Evolutionary conservation across 2,888 invertebrate genomes (phyloP).

Genomic region (Uropetala carovei): DNA sequence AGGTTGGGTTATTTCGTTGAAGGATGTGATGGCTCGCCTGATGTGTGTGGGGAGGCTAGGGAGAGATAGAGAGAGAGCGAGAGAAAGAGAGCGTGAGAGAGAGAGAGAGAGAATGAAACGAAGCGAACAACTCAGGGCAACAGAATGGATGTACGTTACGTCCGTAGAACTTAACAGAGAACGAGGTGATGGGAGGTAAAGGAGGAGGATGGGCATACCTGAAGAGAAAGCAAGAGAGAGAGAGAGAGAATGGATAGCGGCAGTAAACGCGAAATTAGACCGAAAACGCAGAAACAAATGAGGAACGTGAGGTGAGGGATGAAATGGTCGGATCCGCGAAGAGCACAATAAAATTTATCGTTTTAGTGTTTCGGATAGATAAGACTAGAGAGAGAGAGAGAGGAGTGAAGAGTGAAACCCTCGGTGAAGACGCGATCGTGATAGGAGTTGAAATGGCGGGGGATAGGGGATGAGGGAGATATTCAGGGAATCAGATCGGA

Average conservation of each 20-base stretch:
- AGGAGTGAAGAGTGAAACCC: neutral
- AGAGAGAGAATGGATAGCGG: conserved; percentile 27
- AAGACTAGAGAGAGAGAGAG: neutral
- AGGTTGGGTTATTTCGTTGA: neutral
- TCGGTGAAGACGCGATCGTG: conserved; percentile 38
- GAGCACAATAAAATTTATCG: conserved; percentile 61
- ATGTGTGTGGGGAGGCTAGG: neutral
- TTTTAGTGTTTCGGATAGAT: conserved; percentile 36
- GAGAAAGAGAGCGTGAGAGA: neutral
- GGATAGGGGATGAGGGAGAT: neutral
- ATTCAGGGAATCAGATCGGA: conserved; percentile 47
- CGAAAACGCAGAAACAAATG: conserved; percentile 55
- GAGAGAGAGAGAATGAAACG: neutral
- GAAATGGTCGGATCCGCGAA: neutral
- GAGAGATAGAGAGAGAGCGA: neutral
- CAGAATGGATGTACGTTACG: neutral
- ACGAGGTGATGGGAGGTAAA: neutral
- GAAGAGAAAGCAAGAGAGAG: too few relatives aligned
- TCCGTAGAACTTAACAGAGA: neutral
- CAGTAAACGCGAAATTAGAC: conserved; percentile 47
- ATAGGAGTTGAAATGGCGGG: conserved; percentile 25
- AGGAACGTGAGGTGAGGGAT: neutral
- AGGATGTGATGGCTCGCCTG: neutral
- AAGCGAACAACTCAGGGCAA: neutral
- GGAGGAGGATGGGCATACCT: neutral